Conservation (phyloP, 2,888 invertebrate species). For the Ormyrus rosae region DNA sequence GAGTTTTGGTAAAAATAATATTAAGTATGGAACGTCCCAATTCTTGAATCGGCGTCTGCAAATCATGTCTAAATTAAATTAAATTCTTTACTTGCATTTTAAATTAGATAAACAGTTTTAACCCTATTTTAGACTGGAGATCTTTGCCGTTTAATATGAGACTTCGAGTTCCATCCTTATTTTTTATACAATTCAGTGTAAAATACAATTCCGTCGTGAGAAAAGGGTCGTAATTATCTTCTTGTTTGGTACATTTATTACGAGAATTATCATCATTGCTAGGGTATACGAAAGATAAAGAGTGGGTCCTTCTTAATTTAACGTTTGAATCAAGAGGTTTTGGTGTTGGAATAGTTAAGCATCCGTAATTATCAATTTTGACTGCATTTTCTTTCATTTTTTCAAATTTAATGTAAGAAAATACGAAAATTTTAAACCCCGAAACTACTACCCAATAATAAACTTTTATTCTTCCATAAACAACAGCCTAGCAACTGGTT, state of each 20-base stretch:
- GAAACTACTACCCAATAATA: too few relatives aligned
- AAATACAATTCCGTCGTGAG: constrained; percentile 56
- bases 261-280: neutral
- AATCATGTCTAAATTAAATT: constrained; percentile 62
- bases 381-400: constrained; percentile 39
- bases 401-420: neutral
- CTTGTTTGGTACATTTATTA: neutral
- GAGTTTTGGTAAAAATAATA: constrained; percentile 76
- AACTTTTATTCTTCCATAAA: constrained; percentile 11
- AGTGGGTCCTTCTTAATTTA: neutral
- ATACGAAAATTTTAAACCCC: too few relatives aligned
- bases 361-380: constrained; percentile 52
- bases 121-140: constrained; percentile 75
- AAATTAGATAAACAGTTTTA: constrained; percentile 18
- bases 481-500: constrained; percentile 43
- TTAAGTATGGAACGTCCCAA: constrained; percentile 77
- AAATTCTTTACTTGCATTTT: neutral
- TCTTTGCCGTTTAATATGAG: constrained; percentile 78
- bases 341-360: constrained; percentile 37
- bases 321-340: neutral
- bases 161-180: constrained; percentile 78
- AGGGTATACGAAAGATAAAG: constrained; percentile 28
- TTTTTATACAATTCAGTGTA: constrained; percentile 76
- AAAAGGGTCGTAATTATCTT: neutral
- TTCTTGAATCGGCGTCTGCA: constrained; percentile 75